Evolutionary conservation across 2,888 invertebrate genomes (phyloP), one percentile per base, ranked within the genome.

Genomic region (Dynastes tityus): DNA sequence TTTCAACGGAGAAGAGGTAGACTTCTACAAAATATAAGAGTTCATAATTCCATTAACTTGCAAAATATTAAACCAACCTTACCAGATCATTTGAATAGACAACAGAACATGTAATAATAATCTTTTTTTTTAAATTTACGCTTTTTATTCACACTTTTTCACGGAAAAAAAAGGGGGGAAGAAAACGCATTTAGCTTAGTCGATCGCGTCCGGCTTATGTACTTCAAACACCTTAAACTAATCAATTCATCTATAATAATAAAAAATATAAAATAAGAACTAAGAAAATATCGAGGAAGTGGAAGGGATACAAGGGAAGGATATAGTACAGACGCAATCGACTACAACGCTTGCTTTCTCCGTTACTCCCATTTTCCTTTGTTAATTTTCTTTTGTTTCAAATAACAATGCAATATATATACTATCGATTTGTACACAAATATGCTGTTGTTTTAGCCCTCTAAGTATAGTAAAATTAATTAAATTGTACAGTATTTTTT

Each of bases 391-490:
- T 73, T 13, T 73, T 73, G 73, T 73, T 73, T 73, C 58, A 73
- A 73, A 70, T 77, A 77, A 77, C 77, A 71, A 77, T 71, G 71
- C 77, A 77, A 75, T 76, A 73, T 73, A 73, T 73, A 75, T 73
- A 75, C 61, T 78, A 78, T 68, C 80, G 74, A 63, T 76, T 68
- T 78, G 80, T 80, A 80, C 78, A 80, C 73, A 80, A 79, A 64
- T 61, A 68, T 76, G 75, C 73, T 75, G 78, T 67, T 76, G 45
- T 71, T 78, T 78, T 68, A 68, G 55, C 67, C 61, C 68, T 67
- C 75, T 78, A 78, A 75, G 45, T 75, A 74, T 37, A 51, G 45
- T 75, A 78, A 78, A 78, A 78, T 53, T 67, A 78, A 65, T 37
- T 8, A 45, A 45, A 78, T 75, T 76, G 75, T 75, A 78, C 78